Conservation (phyloP, 2,113 vertebrate genomes). For the Fregata magnificens region DNA sequence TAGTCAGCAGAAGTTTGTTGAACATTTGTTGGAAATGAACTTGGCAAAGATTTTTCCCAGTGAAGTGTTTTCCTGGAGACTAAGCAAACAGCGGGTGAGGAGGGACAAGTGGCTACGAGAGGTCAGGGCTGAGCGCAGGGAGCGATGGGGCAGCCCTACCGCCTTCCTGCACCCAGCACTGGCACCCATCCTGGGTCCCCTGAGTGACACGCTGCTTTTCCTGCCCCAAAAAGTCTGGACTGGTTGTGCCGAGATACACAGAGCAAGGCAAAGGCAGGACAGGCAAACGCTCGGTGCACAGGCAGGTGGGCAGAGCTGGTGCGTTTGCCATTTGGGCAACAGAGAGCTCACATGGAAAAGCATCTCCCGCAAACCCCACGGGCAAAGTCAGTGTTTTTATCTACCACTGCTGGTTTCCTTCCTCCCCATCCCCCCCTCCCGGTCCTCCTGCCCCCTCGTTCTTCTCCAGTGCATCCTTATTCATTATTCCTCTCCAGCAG, state of each 20-base stretch:
- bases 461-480: constrained; percentile 28
- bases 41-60: background rate
- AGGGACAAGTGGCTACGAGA: background rate
- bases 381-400: background rate
- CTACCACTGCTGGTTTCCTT: background rate
- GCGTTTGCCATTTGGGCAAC: background rate
- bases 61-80: background rate
- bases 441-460: background rate
- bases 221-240: background rate
- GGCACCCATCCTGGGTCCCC: rapidly evolving
- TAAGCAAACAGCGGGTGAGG: background rate
- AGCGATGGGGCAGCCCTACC: background rate
- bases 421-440: background rate
- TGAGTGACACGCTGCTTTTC: rapidly evolving
- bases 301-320: background rate
- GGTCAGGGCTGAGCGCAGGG: background rate
- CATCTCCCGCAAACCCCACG: background rate
- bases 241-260: background rate
- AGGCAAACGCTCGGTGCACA: rapidly evolving
- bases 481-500: constrained; percentile 6
- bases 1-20: background rate
- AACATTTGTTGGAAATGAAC: background rate
- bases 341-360: background rate
- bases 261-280: background rate
- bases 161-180: background rate